These are phyloP conservation scores for Anser cygnoides DNA, from an alignment of 2,113 vertebrate species.

Conservation along the genomic window DNA sequence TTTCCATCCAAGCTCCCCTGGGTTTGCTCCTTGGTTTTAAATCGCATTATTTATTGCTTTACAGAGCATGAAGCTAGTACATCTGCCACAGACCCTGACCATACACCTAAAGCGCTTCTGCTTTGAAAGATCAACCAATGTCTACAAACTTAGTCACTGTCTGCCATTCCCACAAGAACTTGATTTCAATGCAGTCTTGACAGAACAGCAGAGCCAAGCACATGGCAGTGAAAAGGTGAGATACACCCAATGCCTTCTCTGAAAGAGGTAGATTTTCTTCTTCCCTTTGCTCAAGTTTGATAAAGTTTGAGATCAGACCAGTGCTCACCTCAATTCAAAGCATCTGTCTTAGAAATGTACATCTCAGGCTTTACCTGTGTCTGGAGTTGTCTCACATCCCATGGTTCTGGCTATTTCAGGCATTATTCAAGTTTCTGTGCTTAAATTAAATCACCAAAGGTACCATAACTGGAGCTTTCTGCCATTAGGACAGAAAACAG, in stretches of 20 bases:
- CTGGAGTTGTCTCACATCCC: neutral
- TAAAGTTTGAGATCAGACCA: neutral
- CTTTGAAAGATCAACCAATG: neutral
- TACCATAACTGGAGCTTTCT: neutral
- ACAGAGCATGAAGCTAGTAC: conserved; percentile 65
- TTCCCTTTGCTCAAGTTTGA: neutral
- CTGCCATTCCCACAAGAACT: conserved; percentile 71
- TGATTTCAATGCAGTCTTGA: conserved; percentile 66
- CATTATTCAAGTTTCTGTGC: neutral
- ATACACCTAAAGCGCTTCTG: conserved; percentile 77
- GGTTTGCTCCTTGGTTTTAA: neutral
- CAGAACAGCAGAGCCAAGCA: conserved; percentile 10
- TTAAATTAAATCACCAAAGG: neutral
- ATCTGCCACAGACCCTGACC: conserved; percentile 73
- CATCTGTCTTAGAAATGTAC: neutral
- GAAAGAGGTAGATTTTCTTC: neutral
- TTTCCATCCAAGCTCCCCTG: neutral
- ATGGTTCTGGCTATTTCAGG: neutral
- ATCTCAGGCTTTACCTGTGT: neutral
- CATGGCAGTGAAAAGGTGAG: conserved; percentile 61
- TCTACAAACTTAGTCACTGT: conserved; percentile 64
- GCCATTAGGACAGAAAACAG: neutral
- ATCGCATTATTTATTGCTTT: neutral
- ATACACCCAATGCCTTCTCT: neutral
- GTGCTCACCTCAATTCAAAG: neutral